Conservation (phyloP, 2,888 invertebrate species). For the Deladenus siricidicola region DNA sequence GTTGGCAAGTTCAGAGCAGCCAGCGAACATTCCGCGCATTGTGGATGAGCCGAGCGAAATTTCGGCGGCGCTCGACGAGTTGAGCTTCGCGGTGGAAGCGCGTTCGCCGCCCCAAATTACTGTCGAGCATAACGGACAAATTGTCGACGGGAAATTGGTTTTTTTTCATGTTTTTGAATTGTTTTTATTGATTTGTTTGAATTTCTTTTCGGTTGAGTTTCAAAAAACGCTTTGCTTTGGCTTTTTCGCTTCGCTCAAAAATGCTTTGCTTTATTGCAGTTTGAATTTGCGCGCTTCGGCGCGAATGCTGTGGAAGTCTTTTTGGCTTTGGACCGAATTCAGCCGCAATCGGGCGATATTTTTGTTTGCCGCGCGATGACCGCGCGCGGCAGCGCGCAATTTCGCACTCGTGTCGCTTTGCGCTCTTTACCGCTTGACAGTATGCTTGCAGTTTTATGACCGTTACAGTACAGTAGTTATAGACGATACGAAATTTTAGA, state of each 20-base stretch:
- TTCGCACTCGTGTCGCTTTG: slow-evolving; percentile 18
- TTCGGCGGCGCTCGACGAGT: too few relatives aligned
- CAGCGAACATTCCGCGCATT: too few relatives aligned
- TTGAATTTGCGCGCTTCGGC: slow-evolving; percentile 10
- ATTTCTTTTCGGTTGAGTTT: too few relatives aligned
- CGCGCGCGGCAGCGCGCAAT: slow-evolving; percentile 18
- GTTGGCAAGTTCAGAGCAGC: too few relatives aligned
- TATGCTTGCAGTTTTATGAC: too few relatives aligned
- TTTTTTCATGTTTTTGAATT: slow-evolving; percentile 4
- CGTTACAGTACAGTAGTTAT: too few relatives aligned
- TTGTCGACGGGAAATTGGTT: slow-evolving; percentile 10
- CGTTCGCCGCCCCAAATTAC: slow-evolving; percentile 18
- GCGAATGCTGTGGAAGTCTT: slow-evolving; percentile 13
- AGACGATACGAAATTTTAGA: too few relatives aligned
- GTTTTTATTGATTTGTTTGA: too few relatives aligned
- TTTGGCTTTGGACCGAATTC: slow-evolving; percentile 2
- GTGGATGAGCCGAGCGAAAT: too few relatives aligned
- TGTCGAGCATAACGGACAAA: slow-evolving; percentile 20
- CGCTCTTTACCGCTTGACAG: neutral
- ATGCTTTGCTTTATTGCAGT: too few relatives aligned
- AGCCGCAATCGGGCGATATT: slow-evolving; percentile 4
- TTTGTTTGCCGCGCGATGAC: slow-evolving; percentile 22
- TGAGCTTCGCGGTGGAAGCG: slow-evolving; percentile 23
- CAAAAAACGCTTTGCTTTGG: too few relatives aligned
- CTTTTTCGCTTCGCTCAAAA: too few relatives aligned